Evolutionary conservation across 1,140 invertebrate species (phyloP).

Genomic region (Zaprionus camerounensis): DNA sequence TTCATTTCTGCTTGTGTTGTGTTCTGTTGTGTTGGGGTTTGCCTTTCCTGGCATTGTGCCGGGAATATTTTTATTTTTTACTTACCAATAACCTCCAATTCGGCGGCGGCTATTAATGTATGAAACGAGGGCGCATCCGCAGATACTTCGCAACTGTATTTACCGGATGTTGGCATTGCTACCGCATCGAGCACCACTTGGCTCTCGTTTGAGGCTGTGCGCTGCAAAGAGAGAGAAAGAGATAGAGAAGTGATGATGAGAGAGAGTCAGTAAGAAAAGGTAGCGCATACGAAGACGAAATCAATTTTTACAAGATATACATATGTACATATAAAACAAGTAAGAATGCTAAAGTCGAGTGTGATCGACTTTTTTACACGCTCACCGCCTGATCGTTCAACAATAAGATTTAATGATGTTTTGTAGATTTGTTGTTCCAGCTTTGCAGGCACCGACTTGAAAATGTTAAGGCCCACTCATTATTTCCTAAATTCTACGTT

Average conservation of each 20-base stretch:
- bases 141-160: slow-evolving; percentile 92
- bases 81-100: slow-evolving; percentile 91
- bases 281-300: slow-evolving; percentile 43
- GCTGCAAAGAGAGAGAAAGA: slow-evolving; percentile 81
- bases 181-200: slow-evolving; percentile 87
- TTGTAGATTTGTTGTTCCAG: no score
- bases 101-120: slow-evolving; percentile 89
- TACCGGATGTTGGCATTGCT: slow-evolving; percentile 87
- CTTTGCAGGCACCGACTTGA: no score
- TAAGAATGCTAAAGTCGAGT: no score
- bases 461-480: no score
- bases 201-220: slow-evolving; percentile 87
- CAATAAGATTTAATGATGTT: no score
- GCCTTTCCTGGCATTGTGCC: not conserved
- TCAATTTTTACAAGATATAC: slow-evolving; percentile 40
- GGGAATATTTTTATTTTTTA: slow-evolving; percentile 70
- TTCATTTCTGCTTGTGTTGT: not conserved
- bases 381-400: no score
- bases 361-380: no score
- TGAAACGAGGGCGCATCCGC: slow-evolving; percentile 94
- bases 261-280: slow-evolving; percentile 36
- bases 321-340: not conserved
- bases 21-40: not conserved
- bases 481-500: no score
- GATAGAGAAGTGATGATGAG: slow-evolving; percentile 5